Evolutionary conservation across 2,888 invertebrate species (phyloP).

Genomic region (Mythimna pallens): DNA sequence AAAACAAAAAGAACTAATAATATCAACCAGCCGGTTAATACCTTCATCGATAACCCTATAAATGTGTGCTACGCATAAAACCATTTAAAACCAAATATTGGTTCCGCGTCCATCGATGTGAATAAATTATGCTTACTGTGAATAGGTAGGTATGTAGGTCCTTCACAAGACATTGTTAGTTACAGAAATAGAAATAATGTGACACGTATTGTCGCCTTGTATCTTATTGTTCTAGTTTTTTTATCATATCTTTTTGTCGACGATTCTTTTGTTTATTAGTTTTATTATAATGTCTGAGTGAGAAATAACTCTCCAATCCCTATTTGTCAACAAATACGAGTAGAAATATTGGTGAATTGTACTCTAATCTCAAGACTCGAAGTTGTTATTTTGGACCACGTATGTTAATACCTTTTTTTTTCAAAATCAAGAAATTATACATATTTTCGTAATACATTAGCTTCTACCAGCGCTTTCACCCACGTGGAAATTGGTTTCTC

Average conservation of each 20-base stretch:
- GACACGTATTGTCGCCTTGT: not conserved
- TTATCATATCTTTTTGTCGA: not conserved
- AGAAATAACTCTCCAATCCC: no score
- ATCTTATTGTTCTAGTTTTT: not conserved
- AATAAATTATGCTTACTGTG: slow-evolving; percentile 38
- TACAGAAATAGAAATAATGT: slow-evolving; percentile 34
- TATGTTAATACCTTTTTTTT: no score
- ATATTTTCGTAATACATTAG: no score
- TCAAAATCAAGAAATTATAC: no score
- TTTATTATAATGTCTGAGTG: not conserved
- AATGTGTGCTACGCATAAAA: not conserved
- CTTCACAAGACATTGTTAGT: slow-evolving; percentile 32
- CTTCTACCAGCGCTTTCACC: no score
- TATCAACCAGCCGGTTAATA: not conserved
- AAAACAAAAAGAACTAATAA: not conserved
- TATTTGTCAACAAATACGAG: no score
- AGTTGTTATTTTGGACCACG: no score
- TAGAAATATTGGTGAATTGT: no score
- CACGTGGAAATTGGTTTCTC: no score
- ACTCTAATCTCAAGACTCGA: no score
- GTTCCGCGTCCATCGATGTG: not conserved
- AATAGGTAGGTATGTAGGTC: not conserved
- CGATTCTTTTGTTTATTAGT: not conserved
- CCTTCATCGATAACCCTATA: not conserved
- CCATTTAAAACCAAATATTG: slow-evolving; percentile 28